phyloP scores from a whole-genome alignment of 2,113 vertebrate species.

The Tetrax tetrax region DNA sequence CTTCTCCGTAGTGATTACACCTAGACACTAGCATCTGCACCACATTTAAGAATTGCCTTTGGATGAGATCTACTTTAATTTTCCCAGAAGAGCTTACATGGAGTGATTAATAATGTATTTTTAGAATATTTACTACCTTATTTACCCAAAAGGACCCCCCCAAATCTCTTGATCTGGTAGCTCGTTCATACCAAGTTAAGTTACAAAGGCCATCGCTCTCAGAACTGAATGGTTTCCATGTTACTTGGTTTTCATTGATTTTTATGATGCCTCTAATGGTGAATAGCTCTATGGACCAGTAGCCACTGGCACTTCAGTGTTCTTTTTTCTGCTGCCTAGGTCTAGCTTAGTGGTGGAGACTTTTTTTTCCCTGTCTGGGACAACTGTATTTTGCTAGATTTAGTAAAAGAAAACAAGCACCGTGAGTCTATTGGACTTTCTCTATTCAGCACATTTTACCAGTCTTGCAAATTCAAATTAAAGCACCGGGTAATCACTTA shows the following conservation, averaged over 20 bases:
- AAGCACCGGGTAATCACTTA: background rate
- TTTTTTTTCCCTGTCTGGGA: background rate
- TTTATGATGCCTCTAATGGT: background rate
- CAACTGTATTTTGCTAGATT: background rate
- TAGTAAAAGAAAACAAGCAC: background rate
- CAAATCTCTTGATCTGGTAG: background rate
- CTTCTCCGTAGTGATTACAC: background rate
- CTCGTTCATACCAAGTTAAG: background rate
- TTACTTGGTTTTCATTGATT: background rate
- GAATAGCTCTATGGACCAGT: background rate
- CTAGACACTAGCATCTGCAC: background rate
- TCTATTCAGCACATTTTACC: background rate
- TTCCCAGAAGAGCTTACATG: background rate
- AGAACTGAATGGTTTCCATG: fast-evolving
- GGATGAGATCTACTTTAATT: background rate
- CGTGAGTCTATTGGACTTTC: background rate
- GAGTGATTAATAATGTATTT: background rate
- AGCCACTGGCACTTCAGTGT: background rate
- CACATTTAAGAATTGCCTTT: background rate
- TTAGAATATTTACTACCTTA: background rate
- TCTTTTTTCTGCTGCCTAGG: background rate
- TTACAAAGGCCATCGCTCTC: background rate
- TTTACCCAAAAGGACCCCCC: background rate
- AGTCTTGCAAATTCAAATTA: background rate
- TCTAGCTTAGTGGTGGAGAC: background rate